Evolutionary conservation across 2,797 vertebrate species (phyloP), one percentile per base, ranked within the genome.

Genomic region (Microctenopoma steveboyesi): DNA sequence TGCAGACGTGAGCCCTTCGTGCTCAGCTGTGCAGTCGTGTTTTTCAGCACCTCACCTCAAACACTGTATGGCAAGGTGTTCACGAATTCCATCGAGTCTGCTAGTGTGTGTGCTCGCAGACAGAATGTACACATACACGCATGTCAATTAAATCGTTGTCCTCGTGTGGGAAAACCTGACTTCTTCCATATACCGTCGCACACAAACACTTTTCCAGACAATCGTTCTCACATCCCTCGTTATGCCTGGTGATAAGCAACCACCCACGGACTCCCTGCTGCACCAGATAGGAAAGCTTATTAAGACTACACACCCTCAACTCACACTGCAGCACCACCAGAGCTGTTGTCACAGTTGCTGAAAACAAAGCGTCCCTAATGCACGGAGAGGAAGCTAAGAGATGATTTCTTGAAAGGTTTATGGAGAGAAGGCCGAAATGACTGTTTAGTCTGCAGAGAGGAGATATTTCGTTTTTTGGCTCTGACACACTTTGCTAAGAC

Each of bases 281-380:
- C 67, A 68, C 43, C 69, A 68, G 55, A 79, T 81, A 72, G 62
- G 40, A 66, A 71, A 72, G 80, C 84, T 87, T 83, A 87, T 86
- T 90, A 87, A 72, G 65, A 69, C 71, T 28, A 51, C 53, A 64
- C 60, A 82, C 73, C 47, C 58, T 62, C 60, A 47, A 15, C 35
- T 53, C 64, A 8, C 67, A 33, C 42, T 37, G 50, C 71, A 46
- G 67, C 53, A 47, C 64, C 39, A 16, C 48, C 71, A 62, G 40
- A 62, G 39, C 12, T 74, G 65, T 79, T 83, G 72, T 82, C 81
- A 66, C 77, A 64, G 16, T 63, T 59, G 64, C 76, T 64, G 53
- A 33, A 72, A 85, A 69, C 58, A 81, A 78, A 81, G 72, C 49
- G 3, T 2, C 37, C 4, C 22, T 35, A 60, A 72, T 1, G n/a